A percentile compares a stretch with the other conserved stretches of the same genome.
phyloP scores from a whole-genome alignment of 1,140 invertebrate genomes.

The Chironomus tepperi region DNA sequence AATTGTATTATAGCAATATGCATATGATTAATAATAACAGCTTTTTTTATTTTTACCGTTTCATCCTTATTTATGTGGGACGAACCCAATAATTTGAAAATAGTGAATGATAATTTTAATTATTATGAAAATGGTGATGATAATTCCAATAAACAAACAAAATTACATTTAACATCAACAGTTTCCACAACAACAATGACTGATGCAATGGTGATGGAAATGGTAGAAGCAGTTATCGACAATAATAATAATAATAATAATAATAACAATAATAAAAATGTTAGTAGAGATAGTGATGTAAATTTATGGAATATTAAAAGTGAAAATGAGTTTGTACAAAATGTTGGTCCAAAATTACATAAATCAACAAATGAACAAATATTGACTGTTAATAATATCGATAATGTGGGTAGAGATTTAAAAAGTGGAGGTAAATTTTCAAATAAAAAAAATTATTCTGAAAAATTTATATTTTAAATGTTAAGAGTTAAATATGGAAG shows the following conservation, averaged over 20 bases:
- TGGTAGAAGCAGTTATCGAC: neutral
- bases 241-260: neutral
- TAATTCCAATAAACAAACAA: neutral
- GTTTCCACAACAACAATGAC: neutral
- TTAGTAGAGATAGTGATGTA: neutral
- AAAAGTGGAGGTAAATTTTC: neutral
- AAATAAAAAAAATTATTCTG: too few species aligned
- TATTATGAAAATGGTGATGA: neutral
- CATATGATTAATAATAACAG: too few species aligned
- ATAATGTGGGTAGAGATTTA: neutral
- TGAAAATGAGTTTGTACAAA: too few species aligned
- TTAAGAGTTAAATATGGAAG: too few species aligned
- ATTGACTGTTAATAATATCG: neutral
- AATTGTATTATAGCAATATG: too few species aligned
- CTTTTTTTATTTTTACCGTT: too few species aligned
- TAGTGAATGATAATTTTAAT: neutral
- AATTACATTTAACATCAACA: neutral
- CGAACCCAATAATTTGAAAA: neutral
- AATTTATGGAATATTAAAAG: neutral
- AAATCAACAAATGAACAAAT: neutral
- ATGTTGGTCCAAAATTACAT: neutral
- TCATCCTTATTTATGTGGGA: too few species aligned
- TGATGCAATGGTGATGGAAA: neutral
- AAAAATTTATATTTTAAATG: too few species aligned
- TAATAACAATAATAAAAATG: neutral